Percentiles rank a stretch among this genome's conserved stretches.
Conservation (phyloP, 2,888 invertebrate species). For the Ochropleura leucogaster region DNA sequence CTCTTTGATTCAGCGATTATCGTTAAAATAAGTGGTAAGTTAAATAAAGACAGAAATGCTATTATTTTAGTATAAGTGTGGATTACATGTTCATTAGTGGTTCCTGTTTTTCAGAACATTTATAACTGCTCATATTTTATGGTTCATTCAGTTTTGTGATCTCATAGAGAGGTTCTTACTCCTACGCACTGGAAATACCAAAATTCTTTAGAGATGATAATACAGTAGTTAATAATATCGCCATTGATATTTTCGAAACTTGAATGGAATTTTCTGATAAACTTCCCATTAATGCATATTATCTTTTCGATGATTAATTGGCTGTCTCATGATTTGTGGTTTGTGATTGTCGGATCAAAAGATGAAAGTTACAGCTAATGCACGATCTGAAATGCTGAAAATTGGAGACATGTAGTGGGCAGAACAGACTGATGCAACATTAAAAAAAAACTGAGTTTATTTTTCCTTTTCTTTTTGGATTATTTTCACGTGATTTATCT, state of each 20-base stretch:
- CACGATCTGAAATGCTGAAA: not conserved
- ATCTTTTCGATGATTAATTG: slow-evolving; percentile 25
- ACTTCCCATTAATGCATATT: slow-evolving; percentile 18
- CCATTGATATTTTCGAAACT: slow-evolving; percentile 45
- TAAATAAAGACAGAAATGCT: slow-evolving; percentile 2
- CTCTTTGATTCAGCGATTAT: slow-evolving; percentile 8
- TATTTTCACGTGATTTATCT: not conserved
- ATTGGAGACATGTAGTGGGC: not conserved
- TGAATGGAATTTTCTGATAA: slow-evolving; percentile 38
- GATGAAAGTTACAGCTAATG: not conserved
- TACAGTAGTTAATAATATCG: slow-evolving; percentile 37
- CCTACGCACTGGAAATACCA: slow-evolving; percentile 26
- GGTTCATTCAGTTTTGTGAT: slow-evolving; percentile 27
- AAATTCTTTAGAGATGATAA: slow-evolving; percentile 36
- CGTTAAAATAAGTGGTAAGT: slow-evolving; percentile 9
- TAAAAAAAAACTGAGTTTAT: not conserved
- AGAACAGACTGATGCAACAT: not conserved
- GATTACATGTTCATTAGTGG: slow-evolving; percentile 22
- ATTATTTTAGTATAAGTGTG: slow-evolving; percentile 8
- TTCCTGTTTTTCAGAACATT: slow-evolving; percentile 35
- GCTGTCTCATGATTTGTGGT: slow-evolving; percentile 4
- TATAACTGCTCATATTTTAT: slow-evolving; percentile 24
- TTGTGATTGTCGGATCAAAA: slow-evolving; percentile 28
- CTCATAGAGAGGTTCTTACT: slow-evolving; percentile 14
- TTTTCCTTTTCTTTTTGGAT: not conserved